These are phyloP conservation scores for Drosophila sp. DNA, from an alignment of 1,140 invertebrate species.

Conservation along the genomic window DNA sequence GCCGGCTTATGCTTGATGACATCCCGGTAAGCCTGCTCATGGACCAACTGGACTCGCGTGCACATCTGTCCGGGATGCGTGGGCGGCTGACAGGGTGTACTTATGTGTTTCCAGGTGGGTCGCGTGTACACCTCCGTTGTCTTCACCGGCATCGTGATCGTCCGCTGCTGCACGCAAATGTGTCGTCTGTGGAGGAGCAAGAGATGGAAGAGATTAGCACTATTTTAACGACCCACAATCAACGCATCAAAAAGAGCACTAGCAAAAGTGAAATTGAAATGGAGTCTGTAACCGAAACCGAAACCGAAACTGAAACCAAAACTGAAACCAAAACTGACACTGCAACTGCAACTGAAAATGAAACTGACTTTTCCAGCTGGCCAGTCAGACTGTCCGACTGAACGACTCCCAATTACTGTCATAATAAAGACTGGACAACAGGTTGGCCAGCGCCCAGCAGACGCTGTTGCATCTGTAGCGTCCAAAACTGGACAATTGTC, in stretches of 20 bases:
- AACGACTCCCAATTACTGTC: slow-evolving; percentile 71
- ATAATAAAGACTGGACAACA: slow-evolving; percentile 71
- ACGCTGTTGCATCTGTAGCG: slow-evolving; percentile 17
- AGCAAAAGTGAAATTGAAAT: slow-evolving; percentile 47
- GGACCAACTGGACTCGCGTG: slow-evolving; percentile 85
- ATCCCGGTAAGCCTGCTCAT: slow-evolving; percentile 85
- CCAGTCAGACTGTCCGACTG: slow-evolving; percentile 5
- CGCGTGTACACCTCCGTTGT: slow-evolving; percentile 85
- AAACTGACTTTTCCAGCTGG: slow-evolving; percentile 72
- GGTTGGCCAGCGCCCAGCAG: slow-evolving; percentile 61
- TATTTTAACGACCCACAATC: slow-evolving; percentile 47
- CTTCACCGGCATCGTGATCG: slow-evolving; percentile 85
- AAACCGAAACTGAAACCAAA: slow-evolving; percentile 48
- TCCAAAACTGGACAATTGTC: slow-evolving; percentile 57
- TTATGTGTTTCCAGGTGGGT: slow-evolving; percentile 85
- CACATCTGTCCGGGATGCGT: slow-evolving; percentile 85
- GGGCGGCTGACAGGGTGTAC: slow-evolving; percentile 85
- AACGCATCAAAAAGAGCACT: slow-evolving; percentile 47
- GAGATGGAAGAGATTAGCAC: slow-evolving; percentile 25
- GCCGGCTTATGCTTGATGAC: slow-evolving; percentile 85
- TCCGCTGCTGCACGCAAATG: slow-evolving; percentile 85
- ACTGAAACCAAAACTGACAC: slow-evolving; percentile 50
- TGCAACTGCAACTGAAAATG: slow-evolving; percentile 38
- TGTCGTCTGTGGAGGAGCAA: slow-evolving; percentile 83
- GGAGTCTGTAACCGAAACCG: slow-evolving; percentile 1